Evolutionary conservation across 2,113 vertebrate genomes (phyloP), one percentile per base, ranked within the genome.

Genomic region (Salvelinus sp.): DNA sequence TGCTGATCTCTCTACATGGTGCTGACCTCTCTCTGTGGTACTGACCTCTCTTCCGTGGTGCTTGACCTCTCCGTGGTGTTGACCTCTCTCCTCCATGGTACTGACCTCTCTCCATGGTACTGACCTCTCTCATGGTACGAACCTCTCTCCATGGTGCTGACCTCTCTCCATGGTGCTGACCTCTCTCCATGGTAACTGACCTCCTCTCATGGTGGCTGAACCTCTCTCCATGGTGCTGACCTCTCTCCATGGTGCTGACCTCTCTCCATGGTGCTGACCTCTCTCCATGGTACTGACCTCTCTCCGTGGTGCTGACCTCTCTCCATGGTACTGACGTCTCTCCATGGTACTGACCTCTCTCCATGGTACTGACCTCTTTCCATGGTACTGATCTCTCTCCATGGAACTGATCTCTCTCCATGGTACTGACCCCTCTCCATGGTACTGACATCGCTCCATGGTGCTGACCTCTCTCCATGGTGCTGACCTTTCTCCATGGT

Each of bases 61-160:
- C n/a, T n/a, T n/a, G n/a, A n/a, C n/a, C n/a, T n/a, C 2, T 28
- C 27, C 78, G n/a, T 68, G 76, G 76, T 67, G 64, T 69, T 77
- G 73, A 84, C 75, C 62, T 57, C 50, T 13, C 23, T 23, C 23
- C 23, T 23, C 23, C 23, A 23, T 23, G 23, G 23, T 23, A 1
- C 30, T 33, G 30, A 33, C 30, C 30, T 33, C 30, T 33, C 1
- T 33, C 30, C 30, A 0, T 28, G 27, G 27, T 27, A 3, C 1
- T 12, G n/a, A 27, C 65, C 64, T 58, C 72, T 73, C 74, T 82
- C 28, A 28, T 28, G 28, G 28, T 69, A 14, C 1, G 6, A 16
- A 33, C 64, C 64, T 57, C 72, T 73, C 76, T 82, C 76, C 27
- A 28, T 28, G 27, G 27, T 69, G 20, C 1, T 10, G n/a, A 33